Evolutionary conservation across 2,113 vertebrate genomes (phyloP), one percentile per base, ranked within the genome.

Genomic region (Ardeotis arabs): DNA sequence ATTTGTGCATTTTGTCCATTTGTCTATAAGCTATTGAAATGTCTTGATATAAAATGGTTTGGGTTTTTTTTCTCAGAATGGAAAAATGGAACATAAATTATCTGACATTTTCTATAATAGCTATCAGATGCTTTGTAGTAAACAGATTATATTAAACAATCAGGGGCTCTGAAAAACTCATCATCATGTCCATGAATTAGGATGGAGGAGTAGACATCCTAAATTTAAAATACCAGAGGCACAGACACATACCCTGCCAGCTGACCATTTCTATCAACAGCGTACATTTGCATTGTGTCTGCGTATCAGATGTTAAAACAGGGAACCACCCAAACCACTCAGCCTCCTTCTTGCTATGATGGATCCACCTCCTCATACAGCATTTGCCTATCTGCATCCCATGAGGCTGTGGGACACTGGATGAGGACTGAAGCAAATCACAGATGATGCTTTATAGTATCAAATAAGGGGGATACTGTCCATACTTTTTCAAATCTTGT

Each of bases 81-180:
- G 52, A 89, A 73, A 90, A 96, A 81, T 10, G 16, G 64, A 78
- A 87, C 82, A 94, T 80, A 93, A 93, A 93, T 91, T 93, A 94
- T 91, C 60, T 80, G 81, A 70, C 59, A 91, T 94, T 93, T 95
- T 87, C 84, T 76, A 33, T 84, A 92, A 90, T 72, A 82, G 87
- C 95, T 72, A 90, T 93, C 66, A 97, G 91, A 90, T 92, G 91
- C 75, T 91, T 87, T 7, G 0, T 59, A 87, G 84, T 85, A 95
- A 96, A 90, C 78, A 91, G 70, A 67, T 77, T 67, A 81, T 52
- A 93, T 87, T 79, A 91, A 81, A 89, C 84, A 93, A 90, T 87
- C 66, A 89, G 28, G 25, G 59, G 13, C 58, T 84, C 70, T 80
- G 79, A 84, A 91, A 94, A 87, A 55, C 62, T 87, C 12, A 0